Conservation (phyloP, 2,797 vertebrate genomes). For the Hemibagrus guttatus region DNA sequence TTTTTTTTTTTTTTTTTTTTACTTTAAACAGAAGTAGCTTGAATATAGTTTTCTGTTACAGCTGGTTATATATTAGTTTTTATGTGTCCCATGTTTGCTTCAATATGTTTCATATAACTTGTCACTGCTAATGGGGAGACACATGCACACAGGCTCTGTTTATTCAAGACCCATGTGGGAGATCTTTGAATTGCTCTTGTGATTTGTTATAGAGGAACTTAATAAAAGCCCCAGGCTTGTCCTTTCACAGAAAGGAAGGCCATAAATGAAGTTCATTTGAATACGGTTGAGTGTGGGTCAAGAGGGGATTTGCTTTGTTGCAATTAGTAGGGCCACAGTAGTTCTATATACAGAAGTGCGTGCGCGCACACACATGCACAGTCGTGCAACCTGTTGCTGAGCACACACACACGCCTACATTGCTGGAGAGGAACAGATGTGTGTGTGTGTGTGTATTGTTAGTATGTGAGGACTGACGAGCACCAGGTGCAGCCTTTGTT, state of each 20-base stretch:
- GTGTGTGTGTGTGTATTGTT: constrained; percentile 85
- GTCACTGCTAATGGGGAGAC: background rate
- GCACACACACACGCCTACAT: constrained; percentile 27
- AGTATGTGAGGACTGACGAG: constrained; percentile 71
- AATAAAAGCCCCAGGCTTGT: constrained; percentile 18
- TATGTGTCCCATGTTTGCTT: no score
- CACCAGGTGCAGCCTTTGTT: constrained; percentile 99
- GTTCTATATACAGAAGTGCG: constrained; percentile 3
- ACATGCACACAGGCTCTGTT: background rate
- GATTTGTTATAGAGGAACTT: constrained; percentile 28
- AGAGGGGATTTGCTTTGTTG: constrained; percentile 29
- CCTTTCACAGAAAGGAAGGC: constrained; percentile 4
- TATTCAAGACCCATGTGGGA: constrained; percentile 3
- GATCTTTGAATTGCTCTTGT: background rate
- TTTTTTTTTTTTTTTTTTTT: background rate
- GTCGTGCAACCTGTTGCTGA: constrained; percentile 52
- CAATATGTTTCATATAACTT: background rate
- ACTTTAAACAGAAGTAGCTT: no score
- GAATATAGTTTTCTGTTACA: background rate
- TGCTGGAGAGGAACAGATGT: constrained; percentile 86
- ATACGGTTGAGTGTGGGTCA: constrained; percentile 38
- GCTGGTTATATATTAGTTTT: no score
- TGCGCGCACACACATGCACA: background rate
- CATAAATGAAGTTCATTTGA: constrained; percentile 21
- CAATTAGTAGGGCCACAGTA: constrained; percentile 37